Percentiles rank a stretch among this genome's conserved stretches.
These are phyloP conservation scores for Callospermophilus lateralis DNA, from an alignment of 2,113 vertebrate species.

Conservation along the genomic window DNA sequence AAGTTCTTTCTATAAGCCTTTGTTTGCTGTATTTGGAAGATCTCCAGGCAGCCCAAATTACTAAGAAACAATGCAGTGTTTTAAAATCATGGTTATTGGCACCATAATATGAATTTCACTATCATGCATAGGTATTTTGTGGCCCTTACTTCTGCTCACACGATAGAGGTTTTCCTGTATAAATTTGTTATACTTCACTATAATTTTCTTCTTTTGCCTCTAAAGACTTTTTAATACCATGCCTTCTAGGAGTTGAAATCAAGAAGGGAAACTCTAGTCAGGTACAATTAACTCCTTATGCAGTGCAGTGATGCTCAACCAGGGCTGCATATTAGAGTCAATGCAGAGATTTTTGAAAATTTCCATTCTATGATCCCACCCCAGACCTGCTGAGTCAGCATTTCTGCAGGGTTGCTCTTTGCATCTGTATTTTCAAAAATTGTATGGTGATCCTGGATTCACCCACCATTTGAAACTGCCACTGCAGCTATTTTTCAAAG, in stretches of 20 bases:
- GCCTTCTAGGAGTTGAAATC: not conserved
- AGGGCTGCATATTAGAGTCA: not conserved
- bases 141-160: not conserved
- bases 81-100: constrained; percentile 67
- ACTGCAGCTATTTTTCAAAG: not conserved
- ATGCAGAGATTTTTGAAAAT: not conserved
- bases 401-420: not conserved
- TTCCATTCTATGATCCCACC: not conserved
- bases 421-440: constrained; percentile 4
- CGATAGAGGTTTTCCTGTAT: constrained; percentile 46
- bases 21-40: constrained; percentile 83
- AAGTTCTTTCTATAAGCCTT: constrained; percentile 81
- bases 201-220: constrained; percentile 27
- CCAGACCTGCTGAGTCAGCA: not conserved
- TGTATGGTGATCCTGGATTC: not conserved
- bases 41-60: constrained; percentile 81
- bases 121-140: not conserved
- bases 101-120: constrained; percentile 52
- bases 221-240: not conserved
- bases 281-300: not conserved
- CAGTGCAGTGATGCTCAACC: not conserved
- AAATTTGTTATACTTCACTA: constrained; percentile 24
- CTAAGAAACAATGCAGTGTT: constrained; percentile 79
- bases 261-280: constrained; percentile 8
- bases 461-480: not conserved